phyloP scores from a whole-genome alignment of 2,797 vertebrate genomes.

The Lutjanus argentimaculatus region DNA sequence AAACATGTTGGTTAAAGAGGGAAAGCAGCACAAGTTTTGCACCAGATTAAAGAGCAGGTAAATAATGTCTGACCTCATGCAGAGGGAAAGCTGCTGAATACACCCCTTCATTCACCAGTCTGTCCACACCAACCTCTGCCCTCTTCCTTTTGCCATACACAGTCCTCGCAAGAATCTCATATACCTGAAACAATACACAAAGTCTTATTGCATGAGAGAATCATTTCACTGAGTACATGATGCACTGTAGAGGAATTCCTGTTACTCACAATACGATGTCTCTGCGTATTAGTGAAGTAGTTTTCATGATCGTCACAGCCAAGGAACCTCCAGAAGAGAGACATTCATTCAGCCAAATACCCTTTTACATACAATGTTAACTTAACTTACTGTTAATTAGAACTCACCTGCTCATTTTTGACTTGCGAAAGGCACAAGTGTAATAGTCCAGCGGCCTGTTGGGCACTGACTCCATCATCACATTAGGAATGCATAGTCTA shows the following conservation, averaged over 20 bases:
- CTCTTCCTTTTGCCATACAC: slow-evolving; percentile 86
- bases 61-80: slow-evolving; percentile 80
- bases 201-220: slow-evolving; percentile 3
- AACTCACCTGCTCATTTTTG: slow-evolving; percentile 85
- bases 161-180: slow-evolving; percentile 87
- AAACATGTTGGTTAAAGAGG: background rate
- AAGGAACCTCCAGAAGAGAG: slow-evolving; percentile 82
- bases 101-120: slow-evolving; percentile 85
- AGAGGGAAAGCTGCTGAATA: slow-evolving; percentile 86
- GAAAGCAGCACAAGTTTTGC: background rate
- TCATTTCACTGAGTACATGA: background rate
- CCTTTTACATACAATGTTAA: background rate
- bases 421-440: slow-evolving; percentile 86
- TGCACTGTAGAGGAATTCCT: background rate
- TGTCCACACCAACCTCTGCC: slow-evolving; percentile 86
- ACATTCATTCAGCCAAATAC: background rate
- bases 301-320: slow-evolving; percentile 79
- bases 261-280: slow-evolving; percentile 86
- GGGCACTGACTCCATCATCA: slow-evolving; percentile 83
- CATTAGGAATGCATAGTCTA: slow-evolving; percentile 81
- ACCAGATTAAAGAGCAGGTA: background rate
- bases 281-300: slow-evolving; percentile 88
- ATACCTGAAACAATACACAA: slow-evolving; percentile 78
- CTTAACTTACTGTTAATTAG: background rate
- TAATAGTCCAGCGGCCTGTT: slow-evolving; percentile 87